These are phyloP conservation scores for Natrix natrix DNA, from an alignment of 2,797 vertebrate species.

Conservation along the genomic window DNA sequence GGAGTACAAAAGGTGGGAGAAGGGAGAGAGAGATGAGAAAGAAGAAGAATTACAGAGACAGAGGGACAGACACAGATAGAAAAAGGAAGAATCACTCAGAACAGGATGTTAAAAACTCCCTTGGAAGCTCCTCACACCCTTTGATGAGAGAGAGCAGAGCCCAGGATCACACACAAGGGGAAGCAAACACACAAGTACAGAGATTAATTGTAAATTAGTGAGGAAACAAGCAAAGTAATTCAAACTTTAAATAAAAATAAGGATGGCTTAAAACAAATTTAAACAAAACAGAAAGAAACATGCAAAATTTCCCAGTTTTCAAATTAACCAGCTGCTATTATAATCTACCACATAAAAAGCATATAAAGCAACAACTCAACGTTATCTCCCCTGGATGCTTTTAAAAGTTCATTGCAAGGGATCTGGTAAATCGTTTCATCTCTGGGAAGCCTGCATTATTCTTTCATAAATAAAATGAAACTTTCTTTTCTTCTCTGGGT, in stretches of 20 bases:
- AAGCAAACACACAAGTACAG: conserved; percentile 71
- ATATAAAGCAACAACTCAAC: conserved; percentile 23
- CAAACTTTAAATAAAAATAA: conserved; percentile 72
- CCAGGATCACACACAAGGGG: conserved; percentile 41
- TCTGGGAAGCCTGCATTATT: conserved; percentile 21
- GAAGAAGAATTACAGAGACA: conserved; percentile 46
- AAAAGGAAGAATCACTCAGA: conserved; percentile 30
- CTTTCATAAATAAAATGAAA: conserved; percentile 47
- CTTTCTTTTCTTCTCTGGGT: conserved; percentile 27
- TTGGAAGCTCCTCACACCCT: conserved; percentile 45
- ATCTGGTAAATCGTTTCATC: neutral
- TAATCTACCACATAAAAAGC: conserved; percentile 39
- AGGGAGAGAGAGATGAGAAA: conserved; percentile 20
- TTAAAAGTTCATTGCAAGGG: conserved; percentile 10
- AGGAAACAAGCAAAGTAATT: conserved; percentile 66
- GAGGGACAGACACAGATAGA: conserved; percentile 17
- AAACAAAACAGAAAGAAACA: conserved; percentile 82
- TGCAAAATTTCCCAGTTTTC: conserved; percentile 88
- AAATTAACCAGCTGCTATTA: conserved; percentile 52
- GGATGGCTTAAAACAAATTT: conserved; percentile 65
- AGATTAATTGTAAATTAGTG: conserved; percentile 61
- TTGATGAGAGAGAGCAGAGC: conserved; percentile 48
- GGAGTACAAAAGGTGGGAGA: neutral
- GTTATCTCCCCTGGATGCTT: conserved; percentile 28
- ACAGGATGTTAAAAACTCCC: conserved; percentile 39